Conservation (phyloP, 2,888 invertebrate genomes). For the Netelia inedita region DNA sequence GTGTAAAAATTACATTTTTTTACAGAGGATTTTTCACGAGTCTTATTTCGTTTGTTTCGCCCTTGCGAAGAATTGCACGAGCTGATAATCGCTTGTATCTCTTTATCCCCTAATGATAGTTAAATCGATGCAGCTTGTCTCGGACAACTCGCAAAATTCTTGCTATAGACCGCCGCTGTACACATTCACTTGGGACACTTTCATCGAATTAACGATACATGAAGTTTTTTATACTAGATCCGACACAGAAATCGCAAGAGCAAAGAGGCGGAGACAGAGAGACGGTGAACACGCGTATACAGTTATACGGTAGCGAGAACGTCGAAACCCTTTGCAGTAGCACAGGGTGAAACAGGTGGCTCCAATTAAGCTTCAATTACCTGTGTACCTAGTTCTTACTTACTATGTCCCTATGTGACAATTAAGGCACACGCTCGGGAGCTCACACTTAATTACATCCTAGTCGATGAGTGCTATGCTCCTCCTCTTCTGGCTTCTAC, state of each 20-base stretch:
- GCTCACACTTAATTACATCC: constrained; percentile 70
- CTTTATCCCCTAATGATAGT: no score
- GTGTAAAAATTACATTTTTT: no score
- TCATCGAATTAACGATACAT: background rate
- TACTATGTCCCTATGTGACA: constrained; percentile 68
- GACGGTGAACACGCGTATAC: constrained; percentile 12
- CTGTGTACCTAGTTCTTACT: constrained; percentile 77
- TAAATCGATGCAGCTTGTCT: no score
- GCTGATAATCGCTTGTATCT: no score
- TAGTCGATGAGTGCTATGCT: constrained; percentile 42
- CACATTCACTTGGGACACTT: background rate
- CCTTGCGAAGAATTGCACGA: no score
- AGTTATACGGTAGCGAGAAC: constrained; percentile 53
- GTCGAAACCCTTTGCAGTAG: constrained; percentile 67
- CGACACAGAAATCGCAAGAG: constrained; percentile 31
- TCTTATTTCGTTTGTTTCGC: no score
- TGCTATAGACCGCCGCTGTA: no score
- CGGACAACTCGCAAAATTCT: no score
- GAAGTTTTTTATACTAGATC: constrained; percentile 18
- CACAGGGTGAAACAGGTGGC: constrained; percentile 75
- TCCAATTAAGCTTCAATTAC: constrained; percentile 79
- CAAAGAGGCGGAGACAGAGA: constrained; percentile 28
- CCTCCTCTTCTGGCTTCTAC: constrained; percentile 33
- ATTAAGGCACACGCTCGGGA: constrained; percentile 66
- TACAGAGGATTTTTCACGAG: no score